Evolutionary conservation across 2,888 invertebrate genomes (phyloP).

Genomic region (Catocala fraxini): DNA sequence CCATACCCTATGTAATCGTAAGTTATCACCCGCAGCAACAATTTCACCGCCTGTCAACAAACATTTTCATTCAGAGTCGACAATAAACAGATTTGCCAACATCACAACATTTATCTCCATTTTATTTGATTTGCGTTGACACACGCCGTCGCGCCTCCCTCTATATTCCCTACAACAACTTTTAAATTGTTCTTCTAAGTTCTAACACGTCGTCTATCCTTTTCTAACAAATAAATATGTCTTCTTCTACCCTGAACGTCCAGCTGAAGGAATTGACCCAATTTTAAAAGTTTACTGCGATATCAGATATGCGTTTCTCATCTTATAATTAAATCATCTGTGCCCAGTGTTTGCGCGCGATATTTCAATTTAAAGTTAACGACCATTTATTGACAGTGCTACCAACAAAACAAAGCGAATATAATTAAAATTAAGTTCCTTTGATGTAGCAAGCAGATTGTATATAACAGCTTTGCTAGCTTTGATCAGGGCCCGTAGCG

Average conservation of each 20-base stretch:
- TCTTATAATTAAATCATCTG: constrained; percentile 46
- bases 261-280: constrained; percentile 44
- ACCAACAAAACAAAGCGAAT: constrained; percentile 38
- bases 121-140: constrained; percentile 28
- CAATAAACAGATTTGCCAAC: constrained; percentile 15
- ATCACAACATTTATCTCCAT: constrained; percentile 42
- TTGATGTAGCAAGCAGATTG: constrained; percentile 18
- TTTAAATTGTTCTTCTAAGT: constrained; percentile 42
- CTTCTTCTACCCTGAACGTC: constrained; percentile 36
- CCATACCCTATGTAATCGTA: no score
- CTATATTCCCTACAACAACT: constrained; percentile 39
- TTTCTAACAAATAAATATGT: constrained; percentile 17
- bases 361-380: constrained; percentile 53
- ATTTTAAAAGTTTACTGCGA: constrained; percentile 45
- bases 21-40: neutral
- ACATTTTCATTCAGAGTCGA: neutral
- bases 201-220: constrained; percentile 22
- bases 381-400: constrained; percentile 40
- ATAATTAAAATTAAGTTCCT: constrained; percentile 41
- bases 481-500: no score
- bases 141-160: constrained; percentile 33
- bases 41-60: neutral
- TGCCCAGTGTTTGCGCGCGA: constrained; percentile 42
- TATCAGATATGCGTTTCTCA: constrained; percentile 38
- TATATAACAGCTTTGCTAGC: no score